A percentile compares a stretch with the other conserved stretches of the same genome.
Evolutionary conservation across 2,797 vertebrate genomes (phyloP).

Genomic region (Nannoperca australis): DNA sequence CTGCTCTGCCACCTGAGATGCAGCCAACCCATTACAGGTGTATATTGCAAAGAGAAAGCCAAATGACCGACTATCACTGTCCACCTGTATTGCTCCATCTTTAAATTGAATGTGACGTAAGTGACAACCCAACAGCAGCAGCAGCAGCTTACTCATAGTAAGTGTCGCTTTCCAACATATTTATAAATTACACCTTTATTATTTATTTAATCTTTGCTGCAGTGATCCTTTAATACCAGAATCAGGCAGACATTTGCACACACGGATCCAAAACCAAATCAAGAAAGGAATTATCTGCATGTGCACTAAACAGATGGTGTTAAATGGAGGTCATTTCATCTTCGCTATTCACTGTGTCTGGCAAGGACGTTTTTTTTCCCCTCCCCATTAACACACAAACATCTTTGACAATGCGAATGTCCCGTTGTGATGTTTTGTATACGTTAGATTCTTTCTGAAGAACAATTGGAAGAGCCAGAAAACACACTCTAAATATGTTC

Average conservation of each 20-base stretch:
- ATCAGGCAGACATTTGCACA: neutral
- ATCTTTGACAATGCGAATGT: neutral
- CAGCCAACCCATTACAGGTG: neutral
- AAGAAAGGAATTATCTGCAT: no score
- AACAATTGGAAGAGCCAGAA: neutral
- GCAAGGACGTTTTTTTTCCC: neutral
- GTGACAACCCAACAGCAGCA: neutral
- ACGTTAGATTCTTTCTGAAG: neutral
- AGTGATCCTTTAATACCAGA: neutral
- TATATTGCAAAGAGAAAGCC: neutral
- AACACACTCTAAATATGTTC: neutral
- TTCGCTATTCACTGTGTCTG: no score
- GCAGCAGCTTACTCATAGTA: neutral
- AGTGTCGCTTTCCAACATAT: neutral
- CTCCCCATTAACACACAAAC: neutral
- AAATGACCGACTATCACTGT: neutral
- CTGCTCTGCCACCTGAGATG: neutral
- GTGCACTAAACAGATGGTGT: neutral
- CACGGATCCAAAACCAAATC: neutral
- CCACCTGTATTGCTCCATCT: neutral
- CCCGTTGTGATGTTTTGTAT: neutral
- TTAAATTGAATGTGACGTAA: neutral
- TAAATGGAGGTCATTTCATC: neutral
- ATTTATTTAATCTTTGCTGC: neutral
- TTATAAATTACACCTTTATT: neutral